These are phyloP conservation scores for Triplophysa rosa DNA, from an alignment of 2,113 vertebrate genomes.

Conservation along the genomic window DNA sequence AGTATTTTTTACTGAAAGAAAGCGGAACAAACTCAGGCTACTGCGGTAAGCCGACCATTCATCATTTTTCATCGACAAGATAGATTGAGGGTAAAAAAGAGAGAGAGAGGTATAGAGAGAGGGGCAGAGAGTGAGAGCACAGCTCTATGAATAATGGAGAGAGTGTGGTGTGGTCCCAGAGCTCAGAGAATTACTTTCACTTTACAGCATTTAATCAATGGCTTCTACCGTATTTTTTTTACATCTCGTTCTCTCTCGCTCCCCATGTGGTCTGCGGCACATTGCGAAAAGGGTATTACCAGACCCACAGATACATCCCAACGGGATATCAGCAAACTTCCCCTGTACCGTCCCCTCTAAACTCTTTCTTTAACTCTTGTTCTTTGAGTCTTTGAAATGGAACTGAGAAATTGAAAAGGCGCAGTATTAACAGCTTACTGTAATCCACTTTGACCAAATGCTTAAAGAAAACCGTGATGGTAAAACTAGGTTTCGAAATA, in stretches of 20 bases:
- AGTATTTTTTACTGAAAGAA: conserved; percentile 66
- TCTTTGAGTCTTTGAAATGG: not conserved
- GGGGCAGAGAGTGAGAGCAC: conserved; percentile 50
- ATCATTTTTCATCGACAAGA: conserved; percentile 67
- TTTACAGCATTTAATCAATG: conserved; percentile 78
- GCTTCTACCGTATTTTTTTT: conserved; percentile 64
- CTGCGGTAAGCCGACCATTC: conserved; percentile 56
- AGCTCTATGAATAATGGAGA: conserved; percentile 70
- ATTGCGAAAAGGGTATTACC: not conserved
- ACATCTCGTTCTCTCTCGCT: conserved; percentile 48
- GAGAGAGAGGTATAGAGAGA: conserved; percentile 20
- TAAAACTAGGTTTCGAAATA: not conserved
- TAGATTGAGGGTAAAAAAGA: conserved; percentile 25
- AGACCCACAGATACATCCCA: conserved; percentile 18
- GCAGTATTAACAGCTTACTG: not conserved
- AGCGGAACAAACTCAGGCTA: conserved; percentile 65
- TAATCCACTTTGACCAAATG: conserved; percentile 6
- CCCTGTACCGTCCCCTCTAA: conserved; percentile 10
- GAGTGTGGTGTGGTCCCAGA: conserved; percentile 61
- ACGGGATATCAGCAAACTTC: conserved; percentile 23
- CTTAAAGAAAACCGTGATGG: not conserved
- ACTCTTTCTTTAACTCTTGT: conserved; percentile 27
- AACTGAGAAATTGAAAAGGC: not conserved
- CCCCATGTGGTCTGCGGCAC: conserved; percentile 22
- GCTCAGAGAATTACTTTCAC: conserved; percentile 71